phyloP scores from a whole-genome alignment of 1,140 invertebrate species.

The Zaprionus vittiger region DNA sequence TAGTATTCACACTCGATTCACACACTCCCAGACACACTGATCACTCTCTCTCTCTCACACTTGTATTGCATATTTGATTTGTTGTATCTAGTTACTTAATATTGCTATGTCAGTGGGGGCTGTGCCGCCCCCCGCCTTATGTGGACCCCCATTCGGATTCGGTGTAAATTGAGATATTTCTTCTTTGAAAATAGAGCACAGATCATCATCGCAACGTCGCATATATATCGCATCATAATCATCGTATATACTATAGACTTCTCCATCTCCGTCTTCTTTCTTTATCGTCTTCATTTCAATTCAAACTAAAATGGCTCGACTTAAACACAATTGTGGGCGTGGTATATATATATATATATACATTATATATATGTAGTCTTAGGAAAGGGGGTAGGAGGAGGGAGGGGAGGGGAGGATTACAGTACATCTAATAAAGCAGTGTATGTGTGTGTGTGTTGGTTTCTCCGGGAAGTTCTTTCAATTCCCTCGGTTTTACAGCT shows the following conservation, averaged over 20 bases:
- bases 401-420: constrained; percentile 1
- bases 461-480: constrained; percentile 58
- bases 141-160: constrained; percentile 24
- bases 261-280: not conserved
- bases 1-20: constrained; percentile 15
- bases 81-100: constrained; percentile 35
- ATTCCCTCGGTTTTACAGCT: constrained; percentile 57
- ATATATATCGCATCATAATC: not conserved
- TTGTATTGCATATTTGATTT: constrained; percentile 46
- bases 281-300: constrained; percentile 25
- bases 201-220: not conserved
- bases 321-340: constrained; percentile 20
- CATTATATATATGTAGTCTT: constrained; percentile 40
- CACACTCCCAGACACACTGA: constrained; percentile 6
- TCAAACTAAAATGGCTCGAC: constrained; percentile 33
- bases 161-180: constrained; percentile 47
- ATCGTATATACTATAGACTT: not conserved
- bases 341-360: constrained; percentile 17
- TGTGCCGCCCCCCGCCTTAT: constrained; percentile 1
- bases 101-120: constrained; percentile 31
- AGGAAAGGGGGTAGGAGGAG: not conserved
- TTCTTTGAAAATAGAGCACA: constrained; percentile 17
- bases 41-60: constrained; percentile 6
- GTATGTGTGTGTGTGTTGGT: constrained; percentile 15
- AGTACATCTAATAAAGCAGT: constrained; percentile 69